These are phyloP conservation scores for Drosophila ananassae DNA, from an alignment of 1,140 invertebrate species.

Conservation along the genomic window DNA sequence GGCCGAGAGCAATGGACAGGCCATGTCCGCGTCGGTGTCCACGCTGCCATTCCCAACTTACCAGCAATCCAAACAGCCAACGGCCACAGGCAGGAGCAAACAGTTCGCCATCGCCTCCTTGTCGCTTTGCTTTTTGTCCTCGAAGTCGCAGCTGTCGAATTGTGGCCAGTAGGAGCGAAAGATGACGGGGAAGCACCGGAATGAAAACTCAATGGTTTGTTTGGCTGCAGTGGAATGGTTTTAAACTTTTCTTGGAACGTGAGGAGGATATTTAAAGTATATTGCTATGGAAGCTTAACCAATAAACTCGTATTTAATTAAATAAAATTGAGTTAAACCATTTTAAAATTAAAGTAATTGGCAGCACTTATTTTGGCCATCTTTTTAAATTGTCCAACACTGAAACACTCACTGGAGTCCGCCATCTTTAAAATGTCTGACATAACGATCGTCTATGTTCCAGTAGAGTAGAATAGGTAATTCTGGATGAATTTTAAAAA, in stretches of 20 bases:
- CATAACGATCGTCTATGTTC: no score
- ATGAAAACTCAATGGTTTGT: conserved; percentile 16
- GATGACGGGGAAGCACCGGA: conserved; percentile 39
- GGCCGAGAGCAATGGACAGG: conserved; percentile 55
- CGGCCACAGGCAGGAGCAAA: conserved; percentile 13
- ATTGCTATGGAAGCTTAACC: no score
- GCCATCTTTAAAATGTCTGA: no score
- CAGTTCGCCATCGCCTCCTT: conserved; percentile 7
- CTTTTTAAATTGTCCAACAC: no score
- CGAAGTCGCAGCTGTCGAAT: conserved; percentile 33
- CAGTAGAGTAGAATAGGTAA: no score
- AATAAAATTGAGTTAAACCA: no score
- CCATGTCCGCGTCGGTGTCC: conserved; percentile 53
- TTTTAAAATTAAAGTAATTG: no score
- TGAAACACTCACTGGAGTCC: no score
- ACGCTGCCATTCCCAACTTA: conserved; percentile 8
- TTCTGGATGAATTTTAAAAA: no score
- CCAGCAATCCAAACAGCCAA: conserved; percentile 17
- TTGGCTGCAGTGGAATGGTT: conserved; percentile 37
- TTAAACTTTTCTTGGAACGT: not conserved
- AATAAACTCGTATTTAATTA: no score
- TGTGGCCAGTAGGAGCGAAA: conserved; percentile 11
- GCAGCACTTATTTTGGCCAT: no score
- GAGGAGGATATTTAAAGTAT: not conserved
- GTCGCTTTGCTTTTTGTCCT: conserved; percentile 37